A percentile compares a stretch with the other conserved stretches of the same genome.
phyloP scores from a whole-genome alignment of 2,888 invertebrate species.

The Campoletis raptor region DNA sequence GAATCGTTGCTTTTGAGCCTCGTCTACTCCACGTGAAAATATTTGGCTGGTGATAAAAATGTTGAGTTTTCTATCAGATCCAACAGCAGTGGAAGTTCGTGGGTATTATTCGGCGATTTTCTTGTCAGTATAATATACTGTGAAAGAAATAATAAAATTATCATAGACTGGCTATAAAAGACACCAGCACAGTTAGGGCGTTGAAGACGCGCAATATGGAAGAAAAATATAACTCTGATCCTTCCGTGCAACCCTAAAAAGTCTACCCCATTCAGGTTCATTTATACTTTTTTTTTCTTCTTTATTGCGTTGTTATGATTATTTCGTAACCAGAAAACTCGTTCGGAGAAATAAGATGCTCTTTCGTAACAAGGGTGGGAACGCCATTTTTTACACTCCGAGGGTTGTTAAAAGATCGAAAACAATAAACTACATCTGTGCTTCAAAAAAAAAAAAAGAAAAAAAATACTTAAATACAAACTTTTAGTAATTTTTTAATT shows the following conservation, averaged over 20 bases:
- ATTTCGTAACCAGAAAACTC: not conserved
- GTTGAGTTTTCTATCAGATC: conserved; percentile 12
- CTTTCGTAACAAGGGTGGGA: not conserved
- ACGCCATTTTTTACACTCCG: not conserved
- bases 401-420: conserved; percentile 1
- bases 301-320: conserved; percentile 6
- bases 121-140: conserved; percentile 54
- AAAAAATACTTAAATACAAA: no score
- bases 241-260: conserved; percentile 25
- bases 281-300: conserved; percentile 10
- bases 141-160: conserved; percentile 66
- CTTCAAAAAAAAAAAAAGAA: not conserved
- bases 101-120: conserved; percentile 46
- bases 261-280: conserved; percentile 13
- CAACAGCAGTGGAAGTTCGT: conserved; percentile 3
- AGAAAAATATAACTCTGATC: conserved; percentile 37
- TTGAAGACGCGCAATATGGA: conserved; percentile 21
- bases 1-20: not conserved
- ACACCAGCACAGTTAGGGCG: conserved; percentile 50
- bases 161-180: conserved; percentile 65
- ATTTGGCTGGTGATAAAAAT: not conserved
- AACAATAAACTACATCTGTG: conserved; percentile 10
- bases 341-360: conserved; percentile 1
- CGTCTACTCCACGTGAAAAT: not conserved
- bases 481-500: no score